Conservation (phyloP, 2,113 vertebrate genomes). For the Podiceps cristatus region DNA sequence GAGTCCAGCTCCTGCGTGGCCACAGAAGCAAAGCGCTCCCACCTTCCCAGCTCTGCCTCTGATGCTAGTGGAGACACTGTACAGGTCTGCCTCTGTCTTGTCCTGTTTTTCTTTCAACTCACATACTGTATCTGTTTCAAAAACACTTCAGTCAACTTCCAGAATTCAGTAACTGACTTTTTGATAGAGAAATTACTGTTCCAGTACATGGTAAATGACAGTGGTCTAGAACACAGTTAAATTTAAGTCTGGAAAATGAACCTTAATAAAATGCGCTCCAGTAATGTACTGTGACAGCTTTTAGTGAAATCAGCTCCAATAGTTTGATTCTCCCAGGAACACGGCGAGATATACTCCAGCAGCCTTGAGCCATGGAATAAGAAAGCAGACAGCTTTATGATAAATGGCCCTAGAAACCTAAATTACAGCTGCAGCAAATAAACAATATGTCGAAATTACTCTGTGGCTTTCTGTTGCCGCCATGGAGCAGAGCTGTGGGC, state of each 20-base stretch:
- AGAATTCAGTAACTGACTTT: slow-evolving; percentile 26
- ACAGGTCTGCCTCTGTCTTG: neutral
- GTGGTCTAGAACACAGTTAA: slow-evolving; percentile 55
- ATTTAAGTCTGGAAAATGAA: slow-evolving; percentile 63
- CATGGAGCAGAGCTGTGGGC: neutral
- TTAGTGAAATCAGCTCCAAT: slow-evolving; percentile 57
- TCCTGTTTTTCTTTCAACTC: neutral
- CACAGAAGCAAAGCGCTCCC: accelerated
- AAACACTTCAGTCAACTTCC: slow-evolving; percentile 36
- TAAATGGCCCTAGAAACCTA: slow-evolving; percentile 66
- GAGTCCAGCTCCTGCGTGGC: neutral
- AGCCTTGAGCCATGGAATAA: slow-evolving; percentile 69
- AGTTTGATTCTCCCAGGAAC: slow-evolving; percentile 43
- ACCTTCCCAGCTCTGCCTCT: neutral
- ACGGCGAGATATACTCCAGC: slow-evolving; percentile 20
- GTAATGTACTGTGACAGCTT: slow-evolving; percentile 63
- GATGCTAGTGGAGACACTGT: neutral
- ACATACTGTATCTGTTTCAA: neutral
- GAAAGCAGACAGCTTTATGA: slow-evolving; percentile 59
- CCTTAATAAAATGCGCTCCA: slow-evolving; percentile 61
- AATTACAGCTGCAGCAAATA: slow-evolving; percentile 70
- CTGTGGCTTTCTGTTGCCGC: neutral
- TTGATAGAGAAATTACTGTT: slow-evolving; percentile 48
- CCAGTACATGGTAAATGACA: slow-evolving; percentile 33
- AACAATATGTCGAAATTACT: slow-evolving; percentile 48